Evolutionary conservation across 2,113 vertebrate genomes (phyloP), one percentile per base, ranked within the genome.

Genomic region (Pheucticus melanocephalus): DNA sequence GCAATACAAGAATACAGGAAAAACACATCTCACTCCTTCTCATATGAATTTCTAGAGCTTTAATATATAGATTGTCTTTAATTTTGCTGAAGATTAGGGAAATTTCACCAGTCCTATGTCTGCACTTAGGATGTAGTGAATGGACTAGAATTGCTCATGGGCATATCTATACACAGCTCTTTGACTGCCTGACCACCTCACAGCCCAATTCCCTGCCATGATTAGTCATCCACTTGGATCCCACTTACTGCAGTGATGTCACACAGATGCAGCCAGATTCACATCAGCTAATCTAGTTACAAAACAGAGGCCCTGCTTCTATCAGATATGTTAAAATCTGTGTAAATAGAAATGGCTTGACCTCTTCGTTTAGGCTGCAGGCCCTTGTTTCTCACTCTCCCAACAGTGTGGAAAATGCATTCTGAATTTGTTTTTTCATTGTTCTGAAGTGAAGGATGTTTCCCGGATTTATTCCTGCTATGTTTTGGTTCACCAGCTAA

Each of bases 261-360:
- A 59, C 76, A 63, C 71, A 95, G 88, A 91, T 59, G 65, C 86
- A 92, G 76, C 23, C 91, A 91, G 64, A 90, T 70, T 69, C 82
- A 86, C 88, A 91, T 85, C 92, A 85, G 71, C 75, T 92, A 92
- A 93, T 87, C 78, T 57, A 44, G 57, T 93, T 94, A 94, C 57
- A 87, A 90, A 95, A 72, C 75, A 86, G 85, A 94, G 92, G 70
- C 71, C 37, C n/a, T 48, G 40, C 13, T 76, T 82, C 85, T 61
- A 80, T 57, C 70, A 95, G 75, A 82, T 61, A 69, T 6, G 37
- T 76, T 72, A 72, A 94, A 90, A 88, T 59, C 79, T 42, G 28
- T 69, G 37, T 54, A 88, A 88, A 93, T 3, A 93, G 53, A 80
- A 94, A 82, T 61, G 66, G 57, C 28, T 88, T 85, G 93, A 35